Evolutionary conservation across 2,888 invertebrate genomes (phyloP).

Genomic region (Hemicrepidius hirtus): DNA sequence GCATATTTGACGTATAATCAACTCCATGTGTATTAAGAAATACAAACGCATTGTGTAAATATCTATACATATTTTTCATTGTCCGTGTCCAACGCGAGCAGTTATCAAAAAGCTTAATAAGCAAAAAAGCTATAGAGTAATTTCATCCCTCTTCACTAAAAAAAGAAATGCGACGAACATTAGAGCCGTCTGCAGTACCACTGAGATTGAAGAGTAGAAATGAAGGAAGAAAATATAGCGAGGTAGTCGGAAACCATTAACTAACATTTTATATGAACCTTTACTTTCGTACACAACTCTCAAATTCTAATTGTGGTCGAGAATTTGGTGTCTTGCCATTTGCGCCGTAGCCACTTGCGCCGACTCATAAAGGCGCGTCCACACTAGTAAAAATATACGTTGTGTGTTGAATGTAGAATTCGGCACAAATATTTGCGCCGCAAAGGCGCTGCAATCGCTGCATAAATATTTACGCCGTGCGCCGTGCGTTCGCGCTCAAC

Average conservation of each 20-base stretch:
- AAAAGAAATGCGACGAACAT: slow-evolving; percentile 16
- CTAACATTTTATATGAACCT: no score
- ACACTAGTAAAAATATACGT: no score
- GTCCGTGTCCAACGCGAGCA: background rate
- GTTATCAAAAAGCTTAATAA: slow-evolving; percentile 10
- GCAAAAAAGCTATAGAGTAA: slow-evolving; percentile 13
- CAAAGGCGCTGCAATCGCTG: no score
- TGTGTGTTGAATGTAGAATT: no score
- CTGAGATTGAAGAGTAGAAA: slow-evolving; percentile 9
- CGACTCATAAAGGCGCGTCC: no score
- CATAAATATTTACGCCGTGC: no score
- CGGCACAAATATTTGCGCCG: no score
- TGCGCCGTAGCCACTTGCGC: no score
- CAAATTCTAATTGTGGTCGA: no score
- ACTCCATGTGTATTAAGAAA: background rate
- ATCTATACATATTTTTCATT: background rate
- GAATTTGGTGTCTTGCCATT: no score
- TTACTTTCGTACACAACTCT: no score
- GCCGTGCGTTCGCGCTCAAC: no score
- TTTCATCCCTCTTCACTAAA: slow-evolving; percentile 3
- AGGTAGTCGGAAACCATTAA: slow-evolving; percentile 6
- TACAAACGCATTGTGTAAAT: background rate
- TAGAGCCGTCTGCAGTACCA: slow-evolving; percentile 4
- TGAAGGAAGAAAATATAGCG: slow-evolving; percentile 11
- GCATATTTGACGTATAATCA: background rate